Conservation (phyloP, 2,113 vertebrate species). For the Asarcornis scutulata region DNA sequence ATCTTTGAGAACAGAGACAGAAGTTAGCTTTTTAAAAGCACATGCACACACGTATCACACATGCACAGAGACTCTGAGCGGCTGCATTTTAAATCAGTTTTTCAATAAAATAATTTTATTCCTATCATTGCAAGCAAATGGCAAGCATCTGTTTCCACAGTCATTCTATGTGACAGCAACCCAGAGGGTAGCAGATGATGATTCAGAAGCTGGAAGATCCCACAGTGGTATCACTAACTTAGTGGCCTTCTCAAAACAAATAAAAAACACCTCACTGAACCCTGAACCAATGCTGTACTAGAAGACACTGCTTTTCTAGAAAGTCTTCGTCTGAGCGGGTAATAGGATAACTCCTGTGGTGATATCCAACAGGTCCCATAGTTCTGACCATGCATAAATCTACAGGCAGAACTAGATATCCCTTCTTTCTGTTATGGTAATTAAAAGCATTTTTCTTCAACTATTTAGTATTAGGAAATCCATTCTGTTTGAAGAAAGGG, state of each 20-base stretch:
- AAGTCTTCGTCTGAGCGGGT: not conserved
- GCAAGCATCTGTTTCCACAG: not conserved
- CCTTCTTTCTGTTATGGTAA: not conserved
- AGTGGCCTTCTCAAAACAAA: not conserved
- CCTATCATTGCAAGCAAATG: not conserved
- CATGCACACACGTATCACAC: not conserved
- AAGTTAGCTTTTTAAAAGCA: not conserved
- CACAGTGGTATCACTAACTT: not conserved
- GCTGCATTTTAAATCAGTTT: not conserved
- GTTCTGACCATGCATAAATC: fast-evolving
- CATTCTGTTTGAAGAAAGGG: not conserved
- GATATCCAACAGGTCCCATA: not conserved
- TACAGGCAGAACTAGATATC: not conserved
- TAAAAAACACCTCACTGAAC: not conserved
- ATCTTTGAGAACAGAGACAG: not conserved
- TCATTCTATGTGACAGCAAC: not conserved
- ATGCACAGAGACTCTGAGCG: not conserved
- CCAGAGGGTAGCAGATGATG: not conserved
- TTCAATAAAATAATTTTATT: not conserved
- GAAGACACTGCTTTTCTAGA: not conserved
- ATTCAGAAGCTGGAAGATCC: not conserved
- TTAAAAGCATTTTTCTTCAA: not conserved
- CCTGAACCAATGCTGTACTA: not conserved
- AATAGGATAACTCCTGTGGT: not conserved
- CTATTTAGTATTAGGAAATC: not conserved